Conservation (phyloP, 2,113 vertebrate species). For the Falco punctatus region DNA sequence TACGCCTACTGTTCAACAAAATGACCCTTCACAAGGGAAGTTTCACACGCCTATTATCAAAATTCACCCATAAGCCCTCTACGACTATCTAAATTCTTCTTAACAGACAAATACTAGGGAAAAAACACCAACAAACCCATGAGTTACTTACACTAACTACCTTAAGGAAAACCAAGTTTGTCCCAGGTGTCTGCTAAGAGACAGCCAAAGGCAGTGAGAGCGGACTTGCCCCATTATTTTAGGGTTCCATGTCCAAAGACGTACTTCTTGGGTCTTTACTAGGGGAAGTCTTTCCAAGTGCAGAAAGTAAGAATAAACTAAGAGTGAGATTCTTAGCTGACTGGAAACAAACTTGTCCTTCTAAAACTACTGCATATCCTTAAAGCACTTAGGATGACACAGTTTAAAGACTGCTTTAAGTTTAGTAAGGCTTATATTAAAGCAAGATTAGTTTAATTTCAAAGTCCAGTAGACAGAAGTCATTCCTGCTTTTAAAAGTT, state of each 20-base stretch:
- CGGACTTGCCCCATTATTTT: accelerated
- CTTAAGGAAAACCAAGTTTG: not conserved
- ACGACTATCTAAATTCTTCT: too few relatives aligned
- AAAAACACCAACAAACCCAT: not conserved
- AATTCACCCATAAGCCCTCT: not conserved
- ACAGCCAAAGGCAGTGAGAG: not conserved
- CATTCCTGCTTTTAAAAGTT: not conserved
- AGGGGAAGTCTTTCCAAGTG: not conserved
- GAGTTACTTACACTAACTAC: accelerated
- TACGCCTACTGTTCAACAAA: not conserved
- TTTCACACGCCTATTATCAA: too few relatives aligned
- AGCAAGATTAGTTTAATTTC: not conserved
- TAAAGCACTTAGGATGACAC: not conserved
- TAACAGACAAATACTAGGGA: not conserved
- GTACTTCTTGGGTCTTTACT: not conserved
- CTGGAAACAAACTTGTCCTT: not conserved
- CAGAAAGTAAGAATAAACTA: not conserved
- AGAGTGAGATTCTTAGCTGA: not conserved
- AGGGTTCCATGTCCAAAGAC: not conserved
- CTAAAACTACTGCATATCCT: not conserved
- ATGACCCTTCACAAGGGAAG: not conserved
- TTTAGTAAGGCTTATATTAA: not conserved
- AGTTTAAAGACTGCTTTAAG: not conserved
- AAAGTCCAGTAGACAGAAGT: not conserved
- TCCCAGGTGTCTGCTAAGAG: not conserved